Conservation (phyloP, 2,113 vertebrate species). For the Pristiophorus japonicus region DNA sequence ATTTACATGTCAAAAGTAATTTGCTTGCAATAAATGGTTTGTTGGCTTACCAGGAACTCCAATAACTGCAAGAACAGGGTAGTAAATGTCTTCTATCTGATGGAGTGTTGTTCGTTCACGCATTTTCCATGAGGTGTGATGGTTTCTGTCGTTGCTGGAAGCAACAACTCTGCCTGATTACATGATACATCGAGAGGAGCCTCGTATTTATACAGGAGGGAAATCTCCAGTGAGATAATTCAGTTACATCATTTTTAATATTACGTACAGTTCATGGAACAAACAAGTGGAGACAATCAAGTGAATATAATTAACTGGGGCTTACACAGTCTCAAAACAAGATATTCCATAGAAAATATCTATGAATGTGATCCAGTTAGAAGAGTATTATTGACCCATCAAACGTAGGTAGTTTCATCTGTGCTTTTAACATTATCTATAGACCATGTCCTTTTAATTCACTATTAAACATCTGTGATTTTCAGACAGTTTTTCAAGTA, state of each 20-base stretch:
- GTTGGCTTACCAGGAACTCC: background rate
- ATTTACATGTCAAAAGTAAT: too few relatives aligned
- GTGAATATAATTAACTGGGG: background rate
- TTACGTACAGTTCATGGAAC: background rate
- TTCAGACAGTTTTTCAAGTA: background rate
- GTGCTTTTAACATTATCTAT: background rate
- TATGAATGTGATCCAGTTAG: background rate
- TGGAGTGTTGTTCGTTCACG: background rate
- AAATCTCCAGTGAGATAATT: background rate
- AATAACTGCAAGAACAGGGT: background rate
- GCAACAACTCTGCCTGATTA: background rate
- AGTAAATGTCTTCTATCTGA: background rate
- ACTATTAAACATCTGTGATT: background rate
- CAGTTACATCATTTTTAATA: background rate
- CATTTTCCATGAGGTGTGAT: background rate
- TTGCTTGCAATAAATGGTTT: background rate
- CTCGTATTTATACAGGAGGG: background rate
- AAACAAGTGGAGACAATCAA: background rate
- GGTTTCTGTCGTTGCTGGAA: background rate
- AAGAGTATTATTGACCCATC: too few relatives aligned
- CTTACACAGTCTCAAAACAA: background rate
- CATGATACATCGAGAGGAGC: background rate
- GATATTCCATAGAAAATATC: background rate
- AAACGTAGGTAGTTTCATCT: background rate
- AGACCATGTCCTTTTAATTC: background rate